Percentiles rank a stretch among this genome's conserved stretches.
Conservation (phyloP, 2,797 vertebrate species). For the Miichthys miiuy region DNA sequence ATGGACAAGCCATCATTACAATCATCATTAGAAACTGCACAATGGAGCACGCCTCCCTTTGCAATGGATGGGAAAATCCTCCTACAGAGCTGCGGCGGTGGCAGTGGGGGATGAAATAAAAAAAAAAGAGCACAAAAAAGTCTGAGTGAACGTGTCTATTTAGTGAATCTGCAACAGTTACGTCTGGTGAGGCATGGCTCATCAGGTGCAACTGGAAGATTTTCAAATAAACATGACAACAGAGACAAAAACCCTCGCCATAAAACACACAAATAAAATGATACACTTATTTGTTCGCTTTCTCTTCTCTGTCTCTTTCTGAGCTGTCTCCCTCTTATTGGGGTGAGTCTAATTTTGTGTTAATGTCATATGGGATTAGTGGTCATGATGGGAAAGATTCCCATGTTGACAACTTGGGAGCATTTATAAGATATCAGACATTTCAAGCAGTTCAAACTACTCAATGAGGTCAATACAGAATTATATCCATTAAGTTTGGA, state of each 20-base stretch:
- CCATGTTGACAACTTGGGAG: background rate
- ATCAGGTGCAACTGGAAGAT: slow-evolving; percentile 8
- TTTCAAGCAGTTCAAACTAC: background rate
- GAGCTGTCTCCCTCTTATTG: background rate
- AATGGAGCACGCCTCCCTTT: slow-evolving; percentile 64
- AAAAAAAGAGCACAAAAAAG: slow-evolving; percentile 20
- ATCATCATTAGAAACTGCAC: slow-evolving; percentile 80
- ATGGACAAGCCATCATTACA: slow-evolving; percentile 85
- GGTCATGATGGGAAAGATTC: background rate
- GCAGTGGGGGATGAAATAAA: slow-evolving; percentile 32
- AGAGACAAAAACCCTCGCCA: background rate
- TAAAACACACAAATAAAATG: background rate
- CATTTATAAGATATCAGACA: background rate
- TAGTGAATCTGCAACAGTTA: slow-evolving; percentile 33
- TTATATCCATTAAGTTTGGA: background rate
- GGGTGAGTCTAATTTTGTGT: background rate
- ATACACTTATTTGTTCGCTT: background rate
- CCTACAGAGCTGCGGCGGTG: slow-evolving; percentile 12
- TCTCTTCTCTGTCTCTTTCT: background rate
- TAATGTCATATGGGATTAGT: background rate
- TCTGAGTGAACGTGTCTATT: slow-evolving; percentile 27
- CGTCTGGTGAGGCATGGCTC: slow-evolving; percentile 34
- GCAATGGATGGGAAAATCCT: slow-evolving; percentile 70
- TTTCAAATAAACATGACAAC: background rate
- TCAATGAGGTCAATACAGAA: background rate